Percentiles rank a stretch among this genome's conserved stretches.
Conservation (phyloP, 2,888 invertebrate species). For the Philereme vetulata region DNA sequence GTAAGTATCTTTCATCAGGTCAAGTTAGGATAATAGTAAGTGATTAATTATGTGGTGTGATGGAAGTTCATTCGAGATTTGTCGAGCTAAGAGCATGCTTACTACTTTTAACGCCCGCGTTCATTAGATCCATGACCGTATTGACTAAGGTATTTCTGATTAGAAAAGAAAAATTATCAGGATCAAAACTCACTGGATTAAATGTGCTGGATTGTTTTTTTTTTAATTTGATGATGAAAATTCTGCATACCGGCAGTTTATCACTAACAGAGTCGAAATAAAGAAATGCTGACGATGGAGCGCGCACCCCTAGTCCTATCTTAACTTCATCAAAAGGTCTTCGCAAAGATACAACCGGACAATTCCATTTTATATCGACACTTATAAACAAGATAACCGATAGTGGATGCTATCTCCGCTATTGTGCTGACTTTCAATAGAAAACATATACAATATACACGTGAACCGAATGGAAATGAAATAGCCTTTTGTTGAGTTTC, state of each 20-base stretch:
- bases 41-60: no score
- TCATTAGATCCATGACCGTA: no score
- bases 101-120: no score
- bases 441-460: conserved; percentile 20
- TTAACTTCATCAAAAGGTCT: conserved; percentile 75
- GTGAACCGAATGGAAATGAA: conserved; percentile 28
- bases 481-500: conserved; percentile 41
- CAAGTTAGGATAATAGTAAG: no score
- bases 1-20: no score
- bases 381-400: conserved; percentile 57
- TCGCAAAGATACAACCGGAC: conserved; percentile 44
- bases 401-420: conserved; percentile 42
- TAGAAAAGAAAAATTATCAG: no score
- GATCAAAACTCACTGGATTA: no score
- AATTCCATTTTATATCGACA: conserved; percentile 65
- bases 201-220: no score
- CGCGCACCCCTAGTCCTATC: conserved; percentile 51
- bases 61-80: no score
- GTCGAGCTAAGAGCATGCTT: no score
- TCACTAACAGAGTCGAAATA: neutral
- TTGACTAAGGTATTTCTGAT: no score
- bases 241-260: neutral
- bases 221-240: no score
- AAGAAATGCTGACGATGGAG: conserved; percentile 4
- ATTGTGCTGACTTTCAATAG: conserved; percentile 47